A percentile compares a stretch with the other conserved stretches of the same genome.
phyloP scores from a whole-genome alignment of 2,113 vertebrate genomes.

The Illadopsis cleaveri region DNA sequence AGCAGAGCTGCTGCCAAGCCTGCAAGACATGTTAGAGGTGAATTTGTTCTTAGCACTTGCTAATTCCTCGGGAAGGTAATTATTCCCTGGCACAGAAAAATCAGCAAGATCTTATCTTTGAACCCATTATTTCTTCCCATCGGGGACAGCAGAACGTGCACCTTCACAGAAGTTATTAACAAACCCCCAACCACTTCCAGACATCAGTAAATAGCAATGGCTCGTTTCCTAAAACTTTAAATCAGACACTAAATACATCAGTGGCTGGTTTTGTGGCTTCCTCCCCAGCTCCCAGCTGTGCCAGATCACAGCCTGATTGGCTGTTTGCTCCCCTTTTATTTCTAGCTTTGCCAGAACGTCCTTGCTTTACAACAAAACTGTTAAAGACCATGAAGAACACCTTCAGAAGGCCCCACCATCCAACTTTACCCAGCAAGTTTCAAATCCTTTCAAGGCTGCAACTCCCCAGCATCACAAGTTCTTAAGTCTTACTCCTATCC shows the following conservation, averaged over 20 bases:
- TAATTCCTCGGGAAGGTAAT: background rate
- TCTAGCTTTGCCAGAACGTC: background rate
- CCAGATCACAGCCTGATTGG: background rate
- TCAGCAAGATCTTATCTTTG: background rate
- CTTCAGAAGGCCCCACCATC: background rate
- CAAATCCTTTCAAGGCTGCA: background rate
- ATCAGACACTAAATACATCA: background rate
- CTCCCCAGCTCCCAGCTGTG: background rate
- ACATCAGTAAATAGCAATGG: background rate
- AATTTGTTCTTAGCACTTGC: background rate
- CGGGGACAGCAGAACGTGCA: background rate
- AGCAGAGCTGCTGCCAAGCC: background rate
- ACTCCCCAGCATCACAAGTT: background rate
- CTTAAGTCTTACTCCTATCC: fast-evolving
- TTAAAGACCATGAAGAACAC: background rate
- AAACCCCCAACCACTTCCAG: background rate
- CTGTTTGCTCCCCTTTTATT: background rate
- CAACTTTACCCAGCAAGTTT: background rate
- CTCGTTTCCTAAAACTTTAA: background rate
- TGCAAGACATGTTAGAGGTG: background rate
- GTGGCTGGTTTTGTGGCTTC: background rate
- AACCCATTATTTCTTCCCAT: background rate
- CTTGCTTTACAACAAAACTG: background rate
- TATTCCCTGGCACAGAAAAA: background rate
- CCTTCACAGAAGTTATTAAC: background rate